A percentile compares a stretch with the other conserved stretches of the same genome.
Conservation (phyloP, 2,113 vertebrate genomes). For the Sus scrofa region T2T-Sscrofa CM000820.6:120922001-120922500, state of each 20-base stretch:
- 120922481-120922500: no score
- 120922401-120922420: no score
- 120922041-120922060: background rate
- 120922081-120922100: background rate
- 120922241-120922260: background rate
- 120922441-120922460: no score
- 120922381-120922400: background rate
- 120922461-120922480: no score
- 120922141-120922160: background rate
- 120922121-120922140: background rate
- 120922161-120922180: background rate
- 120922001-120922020: background rate
- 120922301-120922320: background rate
- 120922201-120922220: background rate
- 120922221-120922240: background rate
- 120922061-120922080: background rate
- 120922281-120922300: background rate
- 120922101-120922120: background rate
- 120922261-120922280: background rate
- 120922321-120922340: constrained; percentile 1
- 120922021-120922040: background rate
- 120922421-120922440: no score
- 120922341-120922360: background rate
- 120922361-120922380: background rate
- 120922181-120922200: background rate